Percentiles rank a stretch among this genome's conserved stretches.
Evolutionary conservation across 2,888 invertebrate species (phyloP).

Genomic region (Perizoma flavofasciatum): DNA sequence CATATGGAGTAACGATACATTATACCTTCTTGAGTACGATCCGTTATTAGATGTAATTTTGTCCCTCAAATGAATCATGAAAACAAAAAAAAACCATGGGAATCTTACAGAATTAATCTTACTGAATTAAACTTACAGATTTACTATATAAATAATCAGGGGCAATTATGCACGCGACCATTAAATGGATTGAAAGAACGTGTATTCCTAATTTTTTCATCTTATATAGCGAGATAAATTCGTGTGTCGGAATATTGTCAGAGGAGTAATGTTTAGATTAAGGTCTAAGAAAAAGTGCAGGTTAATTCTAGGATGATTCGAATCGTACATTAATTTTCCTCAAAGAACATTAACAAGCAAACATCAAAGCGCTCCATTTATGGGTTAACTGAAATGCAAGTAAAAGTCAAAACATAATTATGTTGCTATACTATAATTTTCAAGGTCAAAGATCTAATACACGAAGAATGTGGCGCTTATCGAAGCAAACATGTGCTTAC

Average conservation of each 20-base stretch:
- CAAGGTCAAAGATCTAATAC: slow-evolving; percentile 18
- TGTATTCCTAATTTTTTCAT: background rate
- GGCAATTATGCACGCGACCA: background rate
- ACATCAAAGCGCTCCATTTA: too few species aligned
- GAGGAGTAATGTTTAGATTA: background rate
- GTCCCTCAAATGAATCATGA: slow-evolving; percentile 9
- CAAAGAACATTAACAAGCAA: too few species aligned
- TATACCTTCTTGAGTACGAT: too few species aligned
- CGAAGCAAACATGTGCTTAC: slow-evolving; percentile 14
- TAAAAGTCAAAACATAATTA: too few species aligned
- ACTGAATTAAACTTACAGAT: slow-evolving; percentile 1
- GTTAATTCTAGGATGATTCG: background rate
- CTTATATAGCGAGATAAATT: background rate
- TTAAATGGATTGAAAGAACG: background rate
- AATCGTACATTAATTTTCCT: too few species aligned
- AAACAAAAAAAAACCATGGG: slow-evolving; percentile 7
- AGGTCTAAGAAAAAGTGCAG: background rate
- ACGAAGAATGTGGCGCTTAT: slow-evolving; percentile 21
- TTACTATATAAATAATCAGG: background rate
- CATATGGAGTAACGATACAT: too few species aligned
- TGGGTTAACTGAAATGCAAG: too few species aligned
- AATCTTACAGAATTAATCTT: too few species aligned
- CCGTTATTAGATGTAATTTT: slow-evolving; percentile 11
- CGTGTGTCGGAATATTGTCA: background rate
- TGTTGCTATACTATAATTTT: too few species aligned